Evolutionary conservation across 1,140 invertebrate genomes (phyloP).

Genomic region (Brachionus rotundiformis): DNA sequence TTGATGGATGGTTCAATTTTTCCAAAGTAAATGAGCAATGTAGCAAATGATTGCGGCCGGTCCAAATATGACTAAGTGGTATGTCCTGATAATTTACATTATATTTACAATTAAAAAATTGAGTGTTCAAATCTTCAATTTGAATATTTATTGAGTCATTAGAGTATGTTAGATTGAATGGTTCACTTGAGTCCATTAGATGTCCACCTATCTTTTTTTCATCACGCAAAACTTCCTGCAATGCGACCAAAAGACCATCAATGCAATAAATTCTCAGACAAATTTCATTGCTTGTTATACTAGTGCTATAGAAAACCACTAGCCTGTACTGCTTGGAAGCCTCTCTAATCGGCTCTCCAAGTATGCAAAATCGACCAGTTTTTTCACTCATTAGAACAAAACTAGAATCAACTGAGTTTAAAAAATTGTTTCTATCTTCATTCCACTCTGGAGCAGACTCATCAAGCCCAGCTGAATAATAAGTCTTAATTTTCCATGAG

Average conservation of each 20-base stretch:
- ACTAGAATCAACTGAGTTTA: neutral
- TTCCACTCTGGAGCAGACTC: neutral
- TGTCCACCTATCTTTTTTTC: conserved; percentile 41
- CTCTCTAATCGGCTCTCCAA: conserved; percentile 2
- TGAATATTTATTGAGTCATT: conserved; percentile 1
- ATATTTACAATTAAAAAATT: conserved; percentile 44
- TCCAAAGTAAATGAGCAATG: conserved; percentile 45
- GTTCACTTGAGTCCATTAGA: conserved; percentile 36
- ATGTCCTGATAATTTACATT: conserved; percentile 34
- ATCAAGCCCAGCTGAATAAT: neutral
- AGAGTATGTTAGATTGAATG: neutral
- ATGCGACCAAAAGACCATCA: neutral
- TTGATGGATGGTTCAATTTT: neutral
- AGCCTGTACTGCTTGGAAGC: conserved; percentile 32
- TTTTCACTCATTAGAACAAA: conserved; percentile 44
- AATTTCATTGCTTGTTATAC: conserved; percentile 29
- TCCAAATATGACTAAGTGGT: conserved; percentile 45
- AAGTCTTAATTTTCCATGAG: conserved; percentile 1
- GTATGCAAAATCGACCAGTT: neutral
- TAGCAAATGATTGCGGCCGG: conserved; percentile 24
- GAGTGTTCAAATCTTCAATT: conserved; percentile 9
- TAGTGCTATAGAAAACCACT: neutral
- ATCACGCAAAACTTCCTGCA: conserved; percentile 38
- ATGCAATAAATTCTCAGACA: conserved; percentile 38
- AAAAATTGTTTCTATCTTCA: neutral